phyloP scores from a whole-genome alignment of 2,888 invertebrate species.

The Cosmopolites sordidus region DNA sequence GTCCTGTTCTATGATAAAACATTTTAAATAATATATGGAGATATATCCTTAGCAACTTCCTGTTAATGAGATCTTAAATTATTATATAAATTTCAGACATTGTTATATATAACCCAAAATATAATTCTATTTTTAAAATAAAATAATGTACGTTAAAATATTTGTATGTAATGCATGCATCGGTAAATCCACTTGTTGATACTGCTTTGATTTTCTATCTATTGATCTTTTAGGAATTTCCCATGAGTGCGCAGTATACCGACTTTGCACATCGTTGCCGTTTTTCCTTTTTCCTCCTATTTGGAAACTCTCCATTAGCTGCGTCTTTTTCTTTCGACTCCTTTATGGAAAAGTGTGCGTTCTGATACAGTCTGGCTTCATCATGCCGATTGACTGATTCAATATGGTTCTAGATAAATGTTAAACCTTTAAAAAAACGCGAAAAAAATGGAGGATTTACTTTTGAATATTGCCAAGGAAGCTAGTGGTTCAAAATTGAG shows the following conservation, averaged over 20 bases:
- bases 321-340: neutral
- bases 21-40: no score
- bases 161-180: no score
- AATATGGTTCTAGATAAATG: no score
- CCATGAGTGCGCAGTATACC: slow-evolving; percentile 10
- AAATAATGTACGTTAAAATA: no score
- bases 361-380: no score
- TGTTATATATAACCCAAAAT: no score
- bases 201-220: neutral
- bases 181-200: slow-evolving; percentile 18
- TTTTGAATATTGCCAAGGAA: slow-evolving; percentile 80
- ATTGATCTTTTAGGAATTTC: slow-evolving; percentile 14
- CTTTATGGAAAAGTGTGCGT: neutral
- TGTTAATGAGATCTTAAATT: no score
- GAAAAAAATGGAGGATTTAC: slow-evolving; percentile 75
- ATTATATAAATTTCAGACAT: no score
- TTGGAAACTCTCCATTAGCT: neutral
- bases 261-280: neutral
- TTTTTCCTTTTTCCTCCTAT: neutral
- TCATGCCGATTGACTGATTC: no score
- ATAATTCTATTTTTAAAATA: no score
- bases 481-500: slow-evolving; percentile 74
- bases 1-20: no score
- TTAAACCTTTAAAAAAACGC: neutral
- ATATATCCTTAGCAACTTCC: no score